Evolutionary conservation across 2,888 invertebrate genomes (phyloP).

Genomic region (Acanthacorydalis orientalis): DNA sequence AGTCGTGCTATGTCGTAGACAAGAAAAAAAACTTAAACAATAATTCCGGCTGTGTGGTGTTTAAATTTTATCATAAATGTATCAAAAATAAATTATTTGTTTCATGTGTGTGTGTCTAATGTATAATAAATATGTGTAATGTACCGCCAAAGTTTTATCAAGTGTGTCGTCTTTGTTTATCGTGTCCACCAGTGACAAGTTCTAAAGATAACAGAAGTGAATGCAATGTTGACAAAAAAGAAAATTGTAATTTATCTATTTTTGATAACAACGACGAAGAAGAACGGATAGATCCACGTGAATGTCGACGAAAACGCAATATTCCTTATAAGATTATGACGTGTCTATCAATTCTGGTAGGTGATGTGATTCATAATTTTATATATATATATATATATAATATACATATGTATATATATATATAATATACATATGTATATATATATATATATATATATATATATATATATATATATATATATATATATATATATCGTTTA

Average conservation of each 20-base stretch:
- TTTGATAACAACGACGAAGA: constrained; percentile 57
- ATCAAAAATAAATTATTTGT: constrained; percentile 18
- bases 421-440: too few relatives aligned
- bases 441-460: too few relatives aligned
- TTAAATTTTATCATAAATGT: constrained; percentile 22
- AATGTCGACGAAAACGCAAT: constrained; percentile 17
- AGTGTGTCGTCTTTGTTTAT: constrained; percentile 88
- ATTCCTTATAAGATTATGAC: constrained; percentile 48
- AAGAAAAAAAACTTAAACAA: constrained; percentile 16
- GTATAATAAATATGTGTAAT: constrained; percentile 64
- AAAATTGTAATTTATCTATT: constrained; percentile 53
- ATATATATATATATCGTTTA: too few relatives aligned
- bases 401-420: too few relatives aligned
- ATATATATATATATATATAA: not conserved
- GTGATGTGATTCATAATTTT: constrained; percentile 18
- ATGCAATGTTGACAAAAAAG: constrained; percentile 49
- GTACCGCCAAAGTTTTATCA: constrained; percentile 85
- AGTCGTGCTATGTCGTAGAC: constrained; percentile 4
- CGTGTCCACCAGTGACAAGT: constrained; percentile 26
- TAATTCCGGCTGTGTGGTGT: constrained; percentile 22
- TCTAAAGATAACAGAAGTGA: not conserved
- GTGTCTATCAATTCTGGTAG: constrained; percentile 67
- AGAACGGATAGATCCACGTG: constrained; percentile 40
- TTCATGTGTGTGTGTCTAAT: constrained; percentile 23
- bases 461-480: too few relatives aligned